phyloP scores from a whole-genome alignment of 2,113 vertebrate species.

The Tretioscincus oriximinensis region DNA sequence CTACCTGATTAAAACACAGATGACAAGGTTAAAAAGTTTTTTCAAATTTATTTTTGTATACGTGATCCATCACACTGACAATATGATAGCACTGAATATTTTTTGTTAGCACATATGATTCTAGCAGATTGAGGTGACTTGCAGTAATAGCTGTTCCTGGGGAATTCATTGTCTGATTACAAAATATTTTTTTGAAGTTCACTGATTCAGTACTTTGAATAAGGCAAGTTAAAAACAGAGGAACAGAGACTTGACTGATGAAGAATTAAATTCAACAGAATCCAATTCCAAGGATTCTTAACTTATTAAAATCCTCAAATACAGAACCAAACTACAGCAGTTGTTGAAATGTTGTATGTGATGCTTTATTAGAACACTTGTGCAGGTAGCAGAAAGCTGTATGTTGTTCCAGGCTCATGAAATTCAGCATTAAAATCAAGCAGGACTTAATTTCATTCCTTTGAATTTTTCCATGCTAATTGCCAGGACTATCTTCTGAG shows the following conservation, averaged over 20 bases:
- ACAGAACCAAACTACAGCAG: too few relatives aligned
- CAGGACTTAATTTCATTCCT: too few relatives aligned
- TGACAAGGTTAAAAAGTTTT: slow-evolving; percentile 13
- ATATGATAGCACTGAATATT: background rate
- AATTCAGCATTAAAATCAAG: too few relatives aligned
- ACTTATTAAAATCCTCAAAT: background rate
- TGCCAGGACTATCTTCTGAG: too few relatives aligned
- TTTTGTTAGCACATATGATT: slow-evolving; percentile 30
- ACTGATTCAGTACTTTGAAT: background rate
- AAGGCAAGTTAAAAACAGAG: background rate
- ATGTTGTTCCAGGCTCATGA: too few relatives aligned
- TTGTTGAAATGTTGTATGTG: too few relatives aligned
- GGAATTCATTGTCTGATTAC: background rate
- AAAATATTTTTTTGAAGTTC: background rate
- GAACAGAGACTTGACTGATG: background rate
- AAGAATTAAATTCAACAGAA: background rate
- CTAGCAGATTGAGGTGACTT: slow-evolving; percentile 10
- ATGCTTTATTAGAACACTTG: too few relatives aligned
- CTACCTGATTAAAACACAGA: slow-evolving; percentile 17
- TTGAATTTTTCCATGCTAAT: too few relatives aligned
- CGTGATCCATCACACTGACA: slow-evolving; percentile 25
- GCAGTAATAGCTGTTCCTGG: background rate
- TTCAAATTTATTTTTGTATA: background rate
- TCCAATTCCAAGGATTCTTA: background rate
- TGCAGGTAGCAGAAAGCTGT: too few relatives aligned